A percentile compares a stretch with the other conserved stretches of the same genome.
Conservation (phyloP, 2,797 vertebrate genomes). For the Sandelia bainsii region DNA sequence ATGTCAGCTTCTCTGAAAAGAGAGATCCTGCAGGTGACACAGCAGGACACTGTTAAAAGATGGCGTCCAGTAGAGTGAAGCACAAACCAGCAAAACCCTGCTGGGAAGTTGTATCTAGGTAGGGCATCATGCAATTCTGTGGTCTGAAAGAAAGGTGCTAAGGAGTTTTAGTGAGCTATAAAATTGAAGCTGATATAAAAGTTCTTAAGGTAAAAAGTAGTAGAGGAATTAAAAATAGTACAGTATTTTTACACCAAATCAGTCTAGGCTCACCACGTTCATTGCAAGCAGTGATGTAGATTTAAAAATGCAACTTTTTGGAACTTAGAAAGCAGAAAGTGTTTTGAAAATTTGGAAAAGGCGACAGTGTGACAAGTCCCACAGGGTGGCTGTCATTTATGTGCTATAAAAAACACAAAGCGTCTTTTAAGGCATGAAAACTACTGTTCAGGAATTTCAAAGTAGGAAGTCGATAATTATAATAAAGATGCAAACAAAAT, state of each 20-base stretch:
- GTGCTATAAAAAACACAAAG: constrained; percentile 48
- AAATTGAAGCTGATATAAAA: constrained; percentile 33
- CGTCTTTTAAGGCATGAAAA: constrained; percentile 57
- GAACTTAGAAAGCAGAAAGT: constrained; percentile 29
- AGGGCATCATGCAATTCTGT: constrained; percentile 27
- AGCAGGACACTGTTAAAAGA: constrained; percentile 62
- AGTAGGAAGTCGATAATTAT: constrained; percentile 34
- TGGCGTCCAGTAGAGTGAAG: constrained; percentile 42
- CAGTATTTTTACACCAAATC: constrained; percentile 44
- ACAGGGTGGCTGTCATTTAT: constrained; percentile 58
- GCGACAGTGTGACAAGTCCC: constrained; percentile 50
- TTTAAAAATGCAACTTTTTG: constrained; percentile 44
- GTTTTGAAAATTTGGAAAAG: constrained; percentile 53
- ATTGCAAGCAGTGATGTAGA: constrained; percentile 25
- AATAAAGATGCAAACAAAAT: constrained; percentile 38
- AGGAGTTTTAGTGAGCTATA: constrained; percentile 20
- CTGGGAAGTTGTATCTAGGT: constrained; percentile 29
- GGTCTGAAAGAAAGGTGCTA: constrained; percentile 32
- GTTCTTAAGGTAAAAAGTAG: constrained; percentile 23
- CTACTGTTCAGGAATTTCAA: constrained; percentile 42
- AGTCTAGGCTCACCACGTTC: constrained; percentile 8
- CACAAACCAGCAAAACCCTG: constrained; percentile 46
- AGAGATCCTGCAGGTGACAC: constrained; percentile 60
- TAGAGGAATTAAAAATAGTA: constrained; percentile 41
- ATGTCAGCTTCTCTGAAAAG: constrained; percentile 64